Evolutionary conservation across 2,888 invertebrate species (phyloP).

Genomic region (Lysandra coridon): DNA sequence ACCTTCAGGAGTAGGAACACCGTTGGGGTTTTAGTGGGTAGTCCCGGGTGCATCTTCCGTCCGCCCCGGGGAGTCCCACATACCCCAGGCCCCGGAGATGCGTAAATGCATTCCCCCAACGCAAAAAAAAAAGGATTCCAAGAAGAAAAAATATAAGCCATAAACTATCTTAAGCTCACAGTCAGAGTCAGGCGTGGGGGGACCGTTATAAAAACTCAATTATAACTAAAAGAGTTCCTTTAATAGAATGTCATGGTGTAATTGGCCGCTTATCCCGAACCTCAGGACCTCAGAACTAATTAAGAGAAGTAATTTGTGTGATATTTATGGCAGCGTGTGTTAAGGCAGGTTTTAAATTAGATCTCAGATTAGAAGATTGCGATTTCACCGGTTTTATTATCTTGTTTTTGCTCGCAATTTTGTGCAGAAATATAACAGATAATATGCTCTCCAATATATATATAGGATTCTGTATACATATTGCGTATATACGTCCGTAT

Average conservation of each 20-base stretch:
- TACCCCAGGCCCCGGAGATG: no score
- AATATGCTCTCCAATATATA: no score
- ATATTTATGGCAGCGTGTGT: slow-evolving; percentile 71
- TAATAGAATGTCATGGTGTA: not conserved
- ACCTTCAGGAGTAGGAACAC: no score
- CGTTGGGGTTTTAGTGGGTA: no score
- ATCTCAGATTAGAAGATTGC: not conserved
- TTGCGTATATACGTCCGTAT: no score
- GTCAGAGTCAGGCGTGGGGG: not conserved
- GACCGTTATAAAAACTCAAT: slow-evolving; percentile 17
- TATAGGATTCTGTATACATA: no score
- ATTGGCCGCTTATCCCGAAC: slow-evolving; percentile 36
- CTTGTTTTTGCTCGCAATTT: not conserved
- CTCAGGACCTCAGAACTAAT: slow-evolving; percentile 63
- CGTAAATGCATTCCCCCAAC: no score
- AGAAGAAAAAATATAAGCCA: not conserved
- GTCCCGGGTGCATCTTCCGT: no score
- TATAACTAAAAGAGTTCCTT: slow-evolving; percentile 3
- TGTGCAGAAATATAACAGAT: not conserved
- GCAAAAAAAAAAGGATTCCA: not conserved
- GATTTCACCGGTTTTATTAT: not conserved
- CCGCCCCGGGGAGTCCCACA: no score
- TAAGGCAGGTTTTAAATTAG: slow-evolving; percentile 44
- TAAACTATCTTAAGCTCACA: not conserved
- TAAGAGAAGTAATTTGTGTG: slow-evolving; percentile 74